phyloP scores from a whole-genome alignment of 2,797 vertebrate species.

The Streptopelia turtur region DNA sequence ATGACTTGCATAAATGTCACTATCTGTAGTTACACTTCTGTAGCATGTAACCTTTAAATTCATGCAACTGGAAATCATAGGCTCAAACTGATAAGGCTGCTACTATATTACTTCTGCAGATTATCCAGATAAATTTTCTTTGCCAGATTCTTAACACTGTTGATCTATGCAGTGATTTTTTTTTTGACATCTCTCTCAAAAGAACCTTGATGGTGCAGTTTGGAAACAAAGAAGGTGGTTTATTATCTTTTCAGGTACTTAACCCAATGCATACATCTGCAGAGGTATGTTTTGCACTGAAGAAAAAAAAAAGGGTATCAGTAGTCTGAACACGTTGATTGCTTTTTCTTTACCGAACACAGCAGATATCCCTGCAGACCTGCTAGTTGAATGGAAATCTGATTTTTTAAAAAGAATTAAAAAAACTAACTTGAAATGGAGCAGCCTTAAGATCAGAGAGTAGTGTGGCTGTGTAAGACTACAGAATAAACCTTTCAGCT shows the following conservation, averaged over 20 bases:
- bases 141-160: neutral
- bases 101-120: neutral
- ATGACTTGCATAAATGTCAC: neutral
- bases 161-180: neutral
- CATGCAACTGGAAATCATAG: neutral
- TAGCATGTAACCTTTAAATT: neutral
- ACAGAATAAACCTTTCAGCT: rapidly evolving
- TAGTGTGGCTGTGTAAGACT: neutral
- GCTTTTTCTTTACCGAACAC: neutral
- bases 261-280: neutral
- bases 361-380: neutral
- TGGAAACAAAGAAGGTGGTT: neutral
- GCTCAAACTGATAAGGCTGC: neutral
- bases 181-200: neutral
- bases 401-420: neutral
- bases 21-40: neutral
- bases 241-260: neutral
- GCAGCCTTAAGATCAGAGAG: neutral
- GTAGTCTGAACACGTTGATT: neutral
- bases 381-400: neutral
- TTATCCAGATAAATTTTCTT: neutral
- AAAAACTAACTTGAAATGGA: neutral
- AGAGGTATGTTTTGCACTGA: neutral
- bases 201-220: neutral
- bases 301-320: neutral